Base-by-base conservation (phyloP, 2,888 invertebrate species). In the Thecophora atra region DNA sequence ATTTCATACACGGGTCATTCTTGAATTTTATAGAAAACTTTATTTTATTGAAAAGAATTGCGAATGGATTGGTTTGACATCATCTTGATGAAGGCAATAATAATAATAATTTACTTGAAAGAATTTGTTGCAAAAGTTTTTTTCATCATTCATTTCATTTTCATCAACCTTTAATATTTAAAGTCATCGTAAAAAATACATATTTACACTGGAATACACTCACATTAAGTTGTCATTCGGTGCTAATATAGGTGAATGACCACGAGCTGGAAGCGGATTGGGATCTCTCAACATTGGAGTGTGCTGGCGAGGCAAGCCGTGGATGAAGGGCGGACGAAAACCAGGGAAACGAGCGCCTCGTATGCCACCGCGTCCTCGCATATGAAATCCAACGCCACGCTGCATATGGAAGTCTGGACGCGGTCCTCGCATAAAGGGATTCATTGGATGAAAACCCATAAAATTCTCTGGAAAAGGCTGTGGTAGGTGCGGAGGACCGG, bases 241-340 rank as follows among this genome's bases (percentile, higher is more conserved):
- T 15, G 77, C 72, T 62, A 74, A 70, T 66, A 78, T 76, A 13
- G 78, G 78, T 70, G 78, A 78, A 75, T 78, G 78, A 17, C 78
- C 78, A 6, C 77, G 75, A 26, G 74, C 52, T 26, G 75, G 72
- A 26, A 76, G 76, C n/a, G 77, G n/a, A 77, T 75, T 58, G 58
- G 76, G 75, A 21, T 72, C 75, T 52, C 71, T 72, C 7, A 60
- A 71, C 28, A 72, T 69, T 3, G 58, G 71, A 3, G 65, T 73
- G 63, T 75, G 75, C 66, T 73, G 76, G 58, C 76, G 77, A 30
- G 72, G 69, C 54, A 73, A 75, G 0, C 75, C 74, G 5, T 47
- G 58, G 58, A 79, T 81, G 60, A 81, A 82, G 6, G 77, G 77
- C 6, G 80, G 78, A 17, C 81, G 77, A 77, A 79, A 79, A 11